Base-by-base conservation (phyloP, 2,888 invertebrate genomes). In the Amiota minor region DNA sequence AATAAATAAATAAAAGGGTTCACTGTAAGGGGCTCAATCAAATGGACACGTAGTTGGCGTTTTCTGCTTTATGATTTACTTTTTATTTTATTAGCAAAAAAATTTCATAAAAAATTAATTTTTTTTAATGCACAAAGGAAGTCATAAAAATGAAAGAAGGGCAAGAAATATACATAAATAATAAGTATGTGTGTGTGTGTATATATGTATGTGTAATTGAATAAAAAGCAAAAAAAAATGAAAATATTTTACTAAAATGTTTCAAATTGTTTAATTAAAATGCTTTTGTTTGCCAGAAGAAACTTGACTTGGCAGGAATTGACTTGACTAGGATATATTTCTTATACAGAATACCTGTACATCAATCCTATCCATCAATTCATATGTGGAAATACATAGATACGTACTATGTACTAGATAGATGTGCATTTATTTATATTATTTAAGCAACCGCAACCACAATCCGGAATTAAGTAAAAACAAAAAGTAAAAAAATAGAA, bases 391-490 rank as follows among this genome's bases (percentile, higher is more conserved):
- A 61, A 70, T 49, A 47, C 20, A 73, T 59, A 71, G 50, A 70
- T 64, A 77, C 68, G 56, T n/a, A n/a, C n/a, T n/a, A n/a, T n/a
- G n/a, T n/a, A n/a, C n/a, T n/a, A n/a, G n/a, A n/a, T n/a, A n/a
- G n/a, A n/a, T 80, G 84, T 78, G 84, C 83, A 35, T 81, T 81
- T 79, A 71, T 62, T n/a, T 8, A 8, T 35, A 35, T 35, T 35
- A 71, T 61, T 49, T 55, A 47, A 16, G 20, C 59, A 82, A 83
- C 82, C 80, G 74, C 77, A 83, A 80, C 86, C 86, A 86, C 83
- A 65, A 65, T 65, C 16, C 18, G 65, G 18, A 16, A 46, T 65
- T 65, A 65, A 65, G 47, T 65, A 65, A 49, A 65, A 65, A 65
- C 9, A 65, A n/a, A 46, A 65, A 65, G 59, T 16, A 65, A 47